Evolutionary conservation across 1,140 invertebrate species (phyloP).

Genomic region (Drosophila willistoni): DNA sequence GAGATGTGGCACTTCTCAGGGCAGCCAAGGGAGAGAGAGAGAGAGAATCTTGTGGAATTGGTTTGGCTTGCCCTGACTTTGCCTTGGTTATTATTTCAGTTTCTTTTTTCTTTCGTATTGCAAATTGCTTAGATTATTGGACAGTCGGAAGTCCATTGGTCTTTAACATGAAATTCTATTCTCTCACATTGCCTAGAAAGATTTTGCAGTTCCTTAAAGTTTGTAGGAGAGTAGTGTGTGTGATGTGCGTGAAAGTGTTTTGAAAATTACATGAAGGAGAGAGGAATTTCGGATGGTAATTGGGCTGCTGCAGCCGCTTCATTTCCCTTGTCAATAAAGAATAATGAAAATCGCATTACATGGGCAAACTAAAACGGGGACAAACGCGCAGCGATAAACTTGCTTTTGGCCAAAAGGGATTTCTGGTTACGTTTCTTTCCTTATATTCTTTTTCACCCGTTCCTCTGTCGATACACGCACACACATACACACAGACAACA

Average conservation of each 20-base stretch:
- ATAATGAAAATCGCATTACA: slow-evolving; percentile 57
- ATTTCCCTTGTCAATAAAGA: slow-evolving; percentile 28
- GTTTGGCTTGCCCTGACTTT: not conserved
- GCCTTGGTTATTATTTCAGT: not conserved
- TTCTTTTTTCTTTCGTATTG: not conserved
- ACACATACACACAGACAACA: slow-evolving; percentile 8
- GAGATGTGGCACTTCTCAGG: not conserved
- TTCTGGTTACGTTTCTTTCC: slow-evolving; percentile 4
- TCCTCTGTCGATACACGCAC: not conserved
- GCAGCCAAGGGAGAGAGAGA: not conserved
- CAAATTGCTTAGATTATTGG: slow-evolving; percentile 7
- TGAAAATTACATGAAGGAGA: not conserved
- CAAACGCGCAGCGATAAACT: slow-evolving; percentile 28
- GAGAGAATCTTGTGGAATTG: not conserved
- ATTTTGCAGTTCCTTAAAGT: too few species aligned
- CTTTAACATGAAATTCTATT: not conserved
- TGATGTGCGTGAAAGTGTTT: too few species aligned
- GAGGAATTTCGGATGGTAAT: not conserved
- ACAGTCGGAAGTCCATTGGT: not conserved
- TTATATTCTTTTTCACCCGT: slow-evolving; percentile 2
- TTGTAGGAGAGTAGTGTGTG: too few species aligned
- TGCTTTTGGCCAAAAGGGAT: slow-evolving; percentile 32
- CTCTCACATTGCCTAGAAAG: too few species aligned
- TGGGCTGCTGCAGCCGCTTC: not conserved
- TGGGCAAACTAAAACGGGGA: slow-evolving; percentile 33